Conservation (phyloP, 2,113 vertebrate species). For the Pleuronectes platessa region DNA sequence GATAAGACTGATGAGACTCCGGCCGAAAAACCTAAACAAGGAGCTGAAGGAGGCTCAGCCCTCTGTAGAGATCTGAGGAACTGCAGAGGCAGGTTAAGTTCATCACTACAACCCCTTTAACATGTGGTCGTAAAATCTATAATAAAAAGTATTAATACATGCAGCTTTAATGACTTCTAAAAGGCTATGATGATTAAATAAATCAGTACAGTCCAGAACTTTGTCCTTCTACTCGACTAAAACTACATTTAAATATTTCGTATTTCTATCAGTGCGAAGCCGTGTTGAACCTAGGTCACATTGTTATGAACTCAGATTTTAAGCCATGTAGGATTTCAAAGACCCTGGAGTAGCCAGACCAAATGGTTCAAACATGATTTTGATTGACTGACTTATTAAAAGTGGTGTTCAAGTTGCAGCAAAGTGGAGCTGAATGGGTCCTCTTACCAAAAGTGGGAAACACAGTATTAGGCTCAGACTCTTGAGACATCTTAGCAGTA, state of each 20-base stretch:
- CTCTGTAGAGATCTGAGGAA: not conserved
- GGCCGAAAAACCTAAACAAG: too few relatives aligned
- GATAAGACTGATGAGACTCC: too few relatives aligned
- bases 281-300: not conserved
- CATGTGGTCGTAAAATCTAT: not conserved
- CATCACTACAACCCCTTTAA: not conserved
- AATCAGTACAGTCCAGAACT: not conserved
- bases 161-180: not conserved
- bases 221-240: not conserved
- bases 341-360: not conserved
- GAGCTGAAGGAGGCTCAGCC: too few relatives aligned
- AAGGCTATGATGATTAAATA: too few relatives aligned
- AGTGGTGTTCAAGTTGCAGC: not conserved
- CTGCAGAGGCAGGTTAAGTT: not conserved
- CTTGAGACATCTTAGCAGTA: slow-evolving; percentile 6
- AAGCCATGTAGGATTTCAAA: slow-evolving; percentile 14
- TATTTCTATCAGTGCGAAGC: slow-evolving; percentile 13
- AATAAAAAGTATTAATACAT: too few relatives aligned
- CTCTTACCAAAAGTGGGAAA: not conserved
- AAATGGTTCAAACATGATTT: not conserved
- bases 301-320: slow-evolving; percentile 14
- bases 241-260: not conserved
- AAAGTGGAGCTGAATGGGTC: not conserved
- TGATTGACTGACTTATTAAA: not conserved
- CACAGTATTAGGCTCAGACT: not conserved